A percentile compares a stretch with the other conserved stretches of the same genome.
phyloP scores from a whole-genome alignment of 2,113 vertebrate genomes.

The Misgurnus mizolepis region DNA sequence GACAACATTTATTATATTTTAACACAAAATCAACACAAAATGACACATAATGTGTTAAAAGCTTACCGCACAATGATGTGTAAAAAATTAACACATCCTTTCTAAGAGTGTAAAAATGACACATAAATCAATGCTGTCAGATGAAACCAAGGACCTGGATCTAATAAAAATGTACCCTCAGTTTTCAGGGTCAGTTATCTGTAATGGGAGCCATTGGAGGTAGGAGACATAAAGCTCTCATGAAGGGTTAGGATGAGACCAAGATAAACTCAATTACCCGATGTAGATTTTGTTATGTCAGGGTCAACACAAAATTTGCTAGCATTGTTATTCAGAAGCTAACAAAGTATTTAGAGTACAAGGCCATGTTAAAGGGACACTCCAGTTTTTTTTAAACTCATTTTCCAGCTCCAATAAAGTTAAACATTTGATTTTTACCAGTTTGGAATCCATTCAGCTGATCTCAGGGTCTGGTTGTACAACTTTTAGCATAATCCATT shows the following conservation, averaged over 20 bases:
- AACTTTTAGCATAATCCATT: no score
- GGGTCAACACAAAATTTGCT: constrained; percentile 1
- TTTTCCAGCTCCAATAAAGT: no score
- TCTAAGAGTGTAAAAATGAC: constrained; percentile 5
- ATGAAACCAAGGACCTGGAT: constrained; percentile 39
- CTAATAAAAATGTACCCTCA: constrained; percentile 50
- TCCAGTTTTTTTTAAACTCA: no score
- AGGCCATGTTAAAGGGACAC: constrained; percentile 2
- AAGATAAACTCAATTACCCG: constrained; percentile 20
- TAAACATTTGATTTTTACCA: no score
- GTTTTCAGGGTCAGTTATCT: constrained; percentile 44
- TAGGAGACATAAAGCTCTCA: not conserved
- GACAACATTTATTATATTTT: no score
- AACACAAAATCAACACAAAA: no score
- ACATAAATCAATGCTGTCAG: constrained; percentile 48
- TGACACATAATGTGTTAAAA: no score
- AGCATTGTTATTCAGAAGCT: constrained; percentile 2
- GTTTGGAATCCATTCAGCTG: no score
- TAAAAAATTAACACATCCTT: no score
- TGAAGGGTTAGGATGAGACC: not conserved
- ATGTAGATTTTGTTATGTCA: constrained; percentile 24
- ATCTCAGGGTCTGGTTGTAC: no score
- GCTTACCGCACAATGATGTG: no score
- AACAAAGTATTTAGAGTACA: no score
- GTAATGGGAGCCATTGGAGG: not conserved